Evolutionary conservation across 2,113 vertebrate genomes (phyloP), one percentile per base, ranked within the genome.

Genomic region (Pseudonaja textilis): DNA sequence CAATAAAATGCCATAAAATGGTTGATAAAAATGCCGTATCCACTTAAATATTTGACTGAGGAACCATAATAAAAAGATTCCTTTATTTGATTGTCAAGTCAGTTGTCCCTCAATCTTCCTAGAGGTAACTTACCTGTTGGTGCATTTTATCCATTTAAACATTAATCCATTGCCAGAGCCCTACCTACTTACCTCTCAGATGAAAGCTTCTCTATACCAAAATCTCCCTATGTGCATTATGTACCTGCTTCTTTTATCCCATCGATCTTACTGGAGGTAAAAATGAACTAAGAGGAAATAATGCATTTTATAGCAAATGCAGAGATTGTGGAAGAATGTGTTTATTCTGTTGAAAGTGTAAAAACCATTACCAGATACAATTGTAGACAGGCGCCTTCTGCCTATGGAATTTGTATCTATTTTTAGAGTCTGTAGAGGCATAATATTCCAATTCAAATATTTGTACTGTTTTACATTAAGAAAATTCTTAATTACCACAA

Each of bases 371-470:
- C 29, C 20, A 89, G 85, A 42, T 52, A 89, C 87, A 74, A 45
- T 94, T 91, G 47, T n/a, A 85, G 18, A 57, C 54, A 1, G 29
- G 92, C 0, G 0, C 22, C 55, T 92, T 91, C 89, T 57, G 81
- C 50, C 20, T 52, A 22, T 59, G 92, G 93, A 94, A 14, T 90
- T 91, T 10, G 0, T 1, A 91, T 57, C 94, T 95, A 97, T 95
- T 96, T 96, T 96, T 96, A 96, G 95, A 7, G 11, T 96, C 94
- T 95, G 92, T 89, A 50, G 93, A 94, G 94, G 92, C 87, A 94
- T 95, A 95, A 93, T 92, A 94, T 92, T 26, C 91, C 94, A 94
- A 92, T 69, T 90, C 3, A 88, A 94, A 91, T 88, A 94, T 88
- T 91, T 95, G 54, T 91, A 50, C 87, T 93, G 94, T 93, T 93